Evolutionary conservation across 2,888 invertebrate species (phyloP).

Genomic region (Thalpophila matura): DNA sequence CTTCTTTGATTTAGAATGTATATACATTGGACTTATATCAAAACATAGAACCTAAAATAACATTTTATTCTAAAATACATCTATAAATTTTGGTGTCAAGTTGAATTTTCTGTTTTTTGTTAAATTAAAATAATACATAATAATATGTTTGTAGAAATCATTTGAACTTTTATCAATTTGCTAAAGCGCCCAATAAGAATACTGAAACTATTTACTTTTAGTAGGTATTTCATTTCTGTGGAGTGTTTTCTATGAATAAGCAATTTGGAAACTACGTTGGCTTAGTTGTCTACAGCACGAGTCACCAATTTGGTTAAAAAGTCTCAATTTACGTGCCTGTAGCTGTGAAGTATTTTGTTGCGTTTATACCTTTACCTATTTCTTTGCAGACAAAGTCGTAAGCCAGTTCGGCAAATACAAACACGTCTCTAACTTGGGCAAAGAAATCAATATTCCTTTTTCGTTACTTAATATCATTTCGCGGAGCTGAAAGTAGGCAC

Average conservation of each 20-base stretch:
- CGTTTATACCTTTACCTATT: background rate
- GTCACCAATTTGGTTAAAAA: constrained; percentile 3
- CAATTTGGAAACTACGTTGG: too few species aligned
- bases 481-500: constrained; percentile 21
- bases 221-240: too few species aligned
- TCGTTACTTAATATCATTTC: constrained; percentile 18
- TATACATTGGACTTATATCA: constrained; percentile 22
- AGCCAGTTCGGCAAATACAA: constrained; percentile 23
- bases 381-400: constrained; percentile 10
- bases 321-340: background rate
- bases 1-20: constrained; percentile 33
- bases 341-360: background rate
- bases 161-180: too few species aligned
- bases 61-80: background rate
- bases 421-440: constrained; percentile 25
- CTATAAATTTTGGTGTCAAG: background rate
- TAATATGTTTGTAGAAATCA: too few species aligned
- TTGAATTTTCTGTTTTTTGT: too few species aligned
- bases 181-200: too few species aligned
- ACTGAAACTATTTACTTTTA: too few species aligned
- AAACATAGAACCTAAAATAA: constrained; percentile 1
- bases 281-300: background rate
- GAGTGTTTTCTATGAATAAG: too few species aligned
- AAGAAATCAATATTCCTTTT: constrained; percentile 31
- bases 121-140: too few species aligned